Percentiles rank a stretch among this genome's conserved stretches.
Conservation (phyloP, 2,113 vertebrate genomes). For the Phrynosoma platyrhinos region DNA sequence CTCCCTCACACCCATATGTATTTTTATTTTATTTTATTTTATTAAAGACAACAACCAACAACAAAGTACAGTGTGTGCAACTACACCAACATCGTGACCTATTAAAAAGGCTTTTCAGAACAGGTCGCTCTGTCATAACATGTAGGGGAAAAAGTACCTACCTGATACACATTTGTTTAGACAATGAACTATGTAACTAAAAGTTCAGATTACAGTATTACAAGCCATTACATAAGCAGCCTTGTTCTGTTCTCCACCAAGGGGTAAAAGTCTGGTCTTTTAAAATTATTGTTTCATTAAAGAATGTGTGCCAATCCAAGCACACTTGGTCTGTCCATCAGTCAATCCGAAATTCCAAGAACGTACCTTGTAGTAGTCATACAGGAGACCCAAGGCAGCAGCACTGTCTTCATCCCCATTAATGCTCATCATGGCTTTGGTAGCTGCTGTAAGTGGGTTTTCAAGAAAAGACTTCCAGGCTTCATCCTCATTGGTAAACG, state of each 20-base stretch:
- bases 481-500: conserved; percentile 95
- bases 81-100: background rate
- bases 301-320: conserved; percentile 16
- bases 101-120: background rate
- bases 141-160: background rate
- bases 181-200: conserved; percentile 40
- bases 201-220: conserved; percentile 46
- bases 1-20: background rate
- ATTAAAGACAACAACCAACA: background rate
- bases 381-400: conserved; percentile 92
- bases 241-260: conserved; percentile 46
- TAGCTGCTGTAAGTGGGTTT: conserved; percentile 97
- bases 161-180: background rate
- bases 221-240: conserved; percentile 49
- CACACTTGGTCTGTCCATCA: background rate
- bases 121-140: background rate
- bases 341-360: background rate
- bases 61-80: background rate
- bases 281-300: conserved; percentile 8
- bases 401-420: conserved; percentile 98
- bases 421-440: conserved; percentile 99
- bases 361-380: conserved; percentile 97
- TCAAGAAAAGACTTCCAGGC: conserved; percentile 99
- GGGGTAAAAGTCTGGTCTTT: background rate
- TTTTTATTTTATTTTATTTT: background rate